A percentile compares a stretch with the other conserved stretches of the same genome.
These are phyloP conservation scores for Pyrgus malvae DNA, from an alignment of 2,888 invertebrate species.

Conservation along the genomic window DNA sequence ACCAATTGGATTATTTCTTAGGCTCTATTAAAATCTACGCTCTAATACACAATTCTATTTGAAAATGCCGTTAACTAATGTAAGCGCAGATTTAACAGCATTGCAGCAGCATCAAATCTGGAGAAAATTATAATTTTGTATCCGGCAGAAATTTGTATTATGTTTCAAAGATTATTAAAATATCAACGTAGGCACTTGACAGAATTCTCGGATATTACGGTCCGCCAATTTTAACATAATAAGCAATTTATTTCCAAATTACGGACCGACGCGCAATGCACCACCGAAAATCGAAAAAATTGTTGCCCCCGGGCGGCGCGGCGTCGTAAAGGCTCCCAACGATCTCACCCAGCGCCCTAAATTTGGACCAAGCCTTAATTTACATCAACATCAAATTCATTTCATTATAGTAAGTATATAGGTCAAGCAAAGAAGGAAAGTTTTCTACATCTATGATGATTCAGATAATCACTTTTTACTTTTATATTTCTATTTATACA, in stretches of 20 bases:
- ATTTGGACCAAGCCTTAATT: slow-evolving; percentile 13
- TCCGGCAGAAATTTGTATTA: no score
- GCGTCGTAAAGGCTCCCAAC: slow-evolving; percentile 14
- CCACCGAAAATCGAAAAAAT: slow-evolving; percentile 19
- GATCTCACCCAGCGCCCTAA: slow-evolving; percentile 21
- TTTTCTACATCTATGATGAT: no score
- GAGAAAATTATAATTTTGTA: no score
- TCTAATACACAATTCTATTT: not conserved
- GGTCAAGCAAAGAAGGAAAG: not conserved
- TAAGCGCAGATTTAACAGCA: not conserved
- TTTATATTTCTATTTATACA: no score
- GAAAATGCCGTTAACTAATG: not conserved
- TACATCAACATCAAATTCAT: slow-evolving; percentile 1
- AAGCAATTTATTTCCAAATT: slow-evolving; percentile 29
- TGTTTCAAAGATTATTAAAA: no score
- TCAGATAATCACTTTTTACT: no score
- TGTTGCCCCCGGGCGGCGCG: slow-evolving; percentile 20
- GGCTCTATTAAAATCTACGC: not conserved
- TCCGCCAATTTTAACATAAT: slow-evolving; percentile 19
- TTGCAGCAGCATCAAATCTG: no score
- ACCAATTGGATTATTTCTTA: not conserved
- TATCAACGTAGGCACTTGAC: no score
- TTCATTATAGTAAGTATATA: not conserved
- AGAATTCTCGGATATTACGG: slow-evolving; percentile 14
- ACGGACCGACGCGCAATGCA: slow-evolving; percentile 9